Conservation (phyloP, 2,888 invertebrate genomes). For the Drosophila borborema region DNA sequence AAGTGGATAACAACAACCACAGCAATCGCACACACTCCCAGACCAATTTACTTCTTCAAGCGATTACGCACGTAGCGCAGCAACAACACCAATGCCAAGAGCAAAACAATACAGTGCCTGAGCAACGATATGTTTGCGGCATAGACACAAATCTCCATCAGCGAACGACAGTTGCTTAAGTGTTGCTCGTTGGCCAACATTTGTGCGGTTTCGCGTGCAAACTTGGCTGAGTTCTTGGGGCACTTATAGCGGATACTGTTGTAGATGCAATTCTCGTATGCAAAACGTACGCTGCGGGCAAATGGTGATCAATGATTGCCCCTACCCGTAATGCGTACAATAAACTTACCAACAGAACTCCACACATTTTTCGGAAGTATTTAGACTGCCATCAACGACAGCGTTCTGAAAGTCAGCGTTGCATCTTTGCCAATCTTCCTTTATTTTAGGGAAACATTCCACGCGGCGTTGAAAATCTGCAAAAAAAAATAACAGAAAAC, state of each 20-base stretch:
- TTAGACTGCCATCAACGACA: slow-evolving; percentile 68
- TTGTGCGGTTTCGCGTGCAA: slow-evolving; percentile 83
- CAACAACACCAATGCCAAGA: slow-evolving; percentile 27
- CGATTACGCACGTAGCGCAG: slow-evolving; percentile 25
- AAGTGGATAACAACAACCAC: slow-evolving; percentile 37
- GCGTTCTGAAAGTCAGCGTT: slow-evolving; percentile 81
- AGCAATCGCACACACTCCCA: neutral
- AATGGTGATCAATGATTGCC: neutral
- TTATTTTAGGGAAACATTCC: slow-evolving; percentile 83
- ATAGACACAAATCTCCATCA: slow-evolving; percentile 76
- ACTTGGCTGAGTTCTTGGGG: slow-evolving; percentile 82
- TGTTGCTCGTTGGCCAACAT: slow-evolving; percentile 84
- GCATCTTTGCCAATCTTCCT: slow-evolving; percentile 83
- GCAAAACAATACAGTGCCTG: slow-evolving; percentile 28
- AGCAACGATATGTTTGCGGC: slow-evolving; percentile 20
- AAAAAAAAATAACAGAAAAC: slow-evolving; percentile 3
- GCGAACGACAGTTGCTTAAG: slow-evolving; percentile 83
- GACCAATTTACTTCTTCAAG: slow-evolving; percentile 36
- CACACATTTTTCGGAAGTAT: slow-evolving; percentile 82
- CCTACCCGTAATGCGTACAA: too few relatives aligned
- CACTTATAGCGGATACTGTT: slow-evolving; percentile 84
- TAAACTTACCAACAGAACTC: slow-evolving; percentile 84
- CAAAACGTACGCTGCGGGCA: slow-evolving; percentile 81
- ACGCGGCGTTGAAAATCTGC: slow-evolving; percentile 83
- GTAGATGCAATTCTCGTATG: slow-evolving; percentile 84